A percentile compares a stretch with the other conserved stretches of the same genome.
Conservation (phyloP, 2,888 invertebrate species). For the Diloba caeruleocephala region DNA sequence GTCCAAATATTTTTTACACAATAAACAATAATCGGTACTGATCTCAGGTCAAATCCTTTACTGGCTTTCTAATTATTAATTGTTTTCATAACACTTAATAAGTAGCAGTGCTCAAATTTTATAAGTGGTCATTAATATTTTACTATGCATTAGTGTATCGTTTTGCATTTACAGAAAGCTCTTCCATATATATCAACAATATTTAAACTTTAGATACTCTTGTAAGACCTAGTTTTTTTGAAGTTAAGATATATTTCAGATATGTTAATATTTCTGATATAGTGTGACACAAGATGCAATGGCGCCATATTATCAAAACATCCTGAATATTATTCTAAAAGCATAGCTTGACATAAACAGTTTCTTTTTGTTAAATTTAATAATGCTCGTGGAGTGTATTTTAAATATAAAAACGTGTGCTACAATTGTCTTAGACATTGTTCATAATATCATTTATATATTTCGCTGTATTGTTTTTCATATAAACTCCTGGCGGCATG, state of each 20-base stretch:
- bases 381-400: conserved; percentile 53
- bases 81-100: conserved; percentile 18
- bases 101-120: conserved; percentile 49
- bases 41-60: conserved; percentile 44
- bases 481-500: conserved; percentile 50
- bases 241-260: conserved; percentile 43
- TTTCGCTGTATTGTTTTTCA: conserved; percentile 43
- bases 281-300: conserved; percentile 46
- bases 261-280: conserved; percentile 41
- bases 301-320: conserved; percentile 55
- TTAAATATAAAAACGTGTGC: conserved; percentile 41
- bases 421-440: conserved; percentile 55
- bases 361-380: conserved; percentile 51
- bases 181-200: conserved; percentile 56
- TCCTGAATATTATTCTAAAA: conserved; percentile 55
- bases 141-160: conserved; percentile 27
- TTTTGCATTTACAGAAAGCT: conserved; percentile 50
- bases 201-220: conserved; percentile 43
- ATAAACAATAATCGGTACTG: conserved; percentile 41
- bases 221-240: conserved; percentile 49
- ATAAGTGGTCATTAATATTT: conserved; percentile 34
- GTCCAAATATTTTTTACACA: conserved; percentile 57
- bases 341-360: conserved; percentile 55
- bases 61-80: conserved; percentile 31
- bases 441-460: conserved; percentile 55